These are phyloP conservation scores for Galleria mellonella DNA, from an alignment of 1,140 invertebrate genomes.

Conservation along the genomic window DNA sequence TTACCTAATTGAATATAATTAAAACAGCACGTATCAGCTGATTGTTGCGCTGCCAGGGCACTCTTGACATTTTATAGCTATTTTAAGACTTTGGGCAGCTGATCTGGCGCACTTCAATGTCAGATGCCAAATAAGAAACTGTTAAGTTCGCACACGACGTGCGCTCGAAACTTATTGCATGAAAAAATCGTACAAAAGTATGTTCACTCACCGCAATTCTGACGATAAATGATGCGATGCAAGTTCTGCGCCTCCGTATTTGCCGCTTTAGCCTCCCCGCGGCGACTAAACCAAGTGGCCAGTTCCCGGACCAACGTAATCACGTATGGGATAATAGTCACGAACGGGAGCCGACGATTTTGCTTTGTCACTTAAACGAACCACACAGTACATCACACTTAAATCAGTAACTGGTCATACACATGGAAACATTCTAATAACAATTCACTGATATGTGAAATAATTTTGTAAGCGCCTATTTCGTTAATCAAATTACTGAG, in stretches of 20 bases:
- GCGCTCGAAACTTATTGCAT: constrained; percentile 10
- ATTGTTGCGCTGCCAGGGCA: constrained; percentile 61
- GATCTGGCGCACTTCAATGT: constrained; percentile 63
- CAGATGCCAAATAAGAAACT: constrained; percentile 33
- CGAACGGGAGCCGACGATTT: constrained; percentile 60
- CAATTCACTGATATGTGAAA: constrained; percentile 43
- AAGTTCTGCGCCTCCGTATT: constrained; percentile 68
- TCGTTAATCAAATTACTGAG: constrained; percentile 65
- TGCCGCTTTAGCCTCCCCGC: constrained; percentile 68
- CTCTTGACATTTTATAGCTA: constrained; percentile 68
- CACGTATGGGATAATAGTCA: constrained; percentile 69
- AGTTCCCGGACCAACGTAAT: constrained; percentile 64
- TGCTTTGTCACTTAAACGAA: constrained; percentile 68
- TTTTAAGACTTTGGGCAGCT: constrained; percentile 67
- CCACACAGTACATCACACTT: constrained; percentile 59
- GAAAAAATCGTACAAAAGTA: constrained; percentile 7
- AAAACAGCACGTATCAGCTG: constrained; percentile 65
- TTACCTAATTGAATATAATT: constrained; percentile 67
- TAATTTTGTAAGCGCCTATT: constrained; percentile 39
- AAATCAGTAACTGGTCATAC: constrained; percentile 53
- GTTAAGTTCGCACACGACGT: not conserved
- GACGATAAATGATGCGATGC: constrained; percentile 65
- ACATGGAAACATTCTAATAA: constrained; percentile 57
- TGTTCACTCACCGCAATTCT: constrained; percentile 63
- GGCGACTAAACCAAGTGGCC: constrained; percentile 59